phyloP scores from a whole-genome alignment of 2,797 vertebrate species.

The Spondyliosoma cantharus region DNA sequence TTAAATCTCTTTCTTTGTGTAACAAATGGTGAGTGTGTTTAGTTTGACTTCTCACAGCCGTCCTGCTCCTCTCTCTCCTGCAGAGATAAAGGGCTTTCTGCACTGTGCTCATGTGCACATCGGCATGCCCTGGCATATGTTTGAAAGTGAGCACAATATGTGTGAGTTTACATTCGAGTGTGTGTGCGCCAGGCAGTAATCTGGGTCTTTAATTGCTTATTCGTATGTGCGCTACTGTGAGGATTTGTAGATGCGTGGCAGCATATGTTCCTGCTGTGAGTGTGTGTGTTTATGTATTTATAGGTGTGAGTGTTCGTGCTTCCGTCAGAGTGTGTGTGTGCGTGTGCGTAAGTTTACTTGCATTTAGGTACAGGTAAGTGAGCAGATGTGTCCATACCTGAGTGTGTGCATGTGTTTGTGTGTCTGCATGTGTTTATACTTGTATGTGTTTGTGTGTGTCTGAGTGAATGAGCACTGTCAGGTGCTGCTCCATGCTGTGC shows the following conservation, averaged over 20 bases:
- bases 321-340: constrained; percentile 34
- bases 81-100: constrained; percentile 75
- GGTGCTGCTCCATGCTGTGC: constrained; percentile 82
- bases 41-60: constrained; percentile 69
- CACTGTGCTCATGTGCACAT: constrained; percentile 68
- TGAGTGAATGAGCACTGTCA: constrained; percentile 81
- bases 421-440: constrained; percentile 62
- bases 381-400: constrained; percentile 67
- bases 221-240: constrained; percentile 75
- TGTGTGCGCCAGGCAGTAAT: constrained; percentile 67
- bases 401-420: constrained; percentile 44
- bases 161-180: constrained; percentile 71
- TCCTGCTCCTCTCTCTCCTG: constrained; percentile 62
- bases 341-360: constrained; percentile 51
- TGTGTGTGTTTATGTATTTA: constrained; percentile 62
- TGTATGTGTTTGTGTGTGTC: constrained; percentile 61
- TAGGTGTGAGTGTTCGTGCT: constrained; percentile 58
- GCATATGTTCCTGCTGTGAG: constrained; percentile 82
- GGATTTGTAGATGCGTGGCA: constrained; percentile 79
- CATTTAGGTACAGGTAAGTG: constrained; percentile 66
- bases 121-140: constrained; percentile 78
- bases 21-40: constrained; percentile 53
- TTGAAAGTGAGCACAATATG: constrained; percentile 77
- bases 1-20: constrained; percentile 60
- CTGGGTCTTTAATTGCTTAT: constrained; percentile 79